Evolutionary conservation across 1,140 invertebrate species (phyloP).

Genomic region (Drosophila novamexicana): DNA sequence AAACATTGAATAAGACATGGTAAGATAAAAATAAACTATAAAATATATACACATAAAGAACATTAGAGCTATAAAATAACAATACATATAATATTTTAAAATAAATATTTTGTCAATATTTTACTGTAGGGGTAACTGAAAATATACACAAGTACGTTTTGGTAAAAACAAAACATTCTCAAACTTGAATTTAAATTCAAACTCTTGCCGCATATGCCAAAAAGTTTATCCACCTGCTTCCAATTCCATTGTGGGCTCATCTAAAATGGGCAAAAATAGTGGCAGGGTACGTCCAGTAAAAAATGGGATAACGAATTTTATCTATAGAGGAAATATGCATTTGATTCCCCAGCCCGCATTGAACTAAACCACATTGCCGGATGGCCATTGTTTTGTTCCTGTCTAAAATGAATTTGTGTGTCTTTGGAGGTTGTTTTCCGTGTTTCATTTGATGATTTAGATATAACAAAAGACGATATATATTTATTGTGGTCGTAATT

Average conservation of each 20-base stretch:
- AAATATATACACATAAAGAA: too few species aligned
- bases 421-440: background rate
- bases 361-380: background rate
- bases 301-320: conserved; percentile 4
- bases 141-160: too few species aligned
- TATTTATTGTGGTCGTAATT: background rate
- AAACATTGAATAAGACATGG: too few species aligned
- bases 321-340: conserved; percentile 2
- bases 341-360: background rate
- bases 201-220: background rate
- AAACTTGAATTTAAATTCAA: conserved; percentile 3
- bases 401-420: conserved; percentile 1
- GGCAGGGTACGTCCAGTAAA: background rate
- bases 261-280: background rate
- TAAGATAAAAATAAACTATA: too few species aligned
- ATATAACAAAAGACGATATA: background rate
- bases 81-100: background rate
- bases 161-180: background rate
- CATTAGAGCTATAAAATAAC: background rate
- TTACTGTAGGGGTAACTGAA: background rate
- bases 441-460: background rate
- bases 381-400: background rate
- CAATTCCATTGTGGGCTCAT: background rate
- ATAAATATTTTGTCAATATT: background rate
- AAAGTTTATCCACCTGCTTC: background rate